Evolutionary conservation across 2,888 invertebrate genomes (phyloP), one percentile per base, ranked within the genome.

Genomic region (Clitarchus hookeri): DNA sequence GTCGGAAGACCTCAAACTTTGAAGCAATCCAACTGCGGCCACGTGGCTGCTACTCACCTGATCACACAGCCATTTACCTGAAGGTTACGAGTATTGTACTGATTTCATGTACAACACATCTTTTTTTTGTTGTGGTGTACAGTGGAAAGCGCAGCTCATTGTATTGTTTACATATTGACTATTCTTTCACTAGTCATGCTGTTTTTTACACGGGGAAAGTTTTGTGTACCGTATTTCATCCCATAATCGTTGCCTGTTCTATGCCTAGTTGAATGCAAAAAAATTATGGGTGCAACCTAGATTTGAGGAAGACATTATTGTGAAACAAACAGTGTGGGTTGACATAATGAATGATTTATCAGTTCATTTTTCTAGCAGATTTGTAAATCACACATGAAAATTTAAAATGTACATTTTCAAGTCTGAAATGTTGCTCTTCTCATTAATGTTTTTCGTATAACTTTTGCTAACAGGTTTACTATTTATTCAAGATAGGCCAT

Each of bases 1-100:
- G 83, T 92, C 93, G 54, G 93, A 93, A 89, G 92, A 93, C 89
- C 90, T 93, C 87, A 93, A 93, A 89, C 91, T 92, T 90, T 87
- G 86, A 87, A 53, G 65, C n/a, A 65, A 23, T 65, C 65, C 65
- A 23, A 19, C n/a, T 8, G 65, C 65, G n/a, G 65, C 65, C n/a
- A n/a, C n/a, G 23, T 8, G 8, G 65, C 65, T 65, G 65, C 8
- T n/a, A 65, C 19, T n/a, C 16, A 65, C 65, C 65, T 65, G 65
- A 65, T 65, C 65, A n/a, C n/a, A 65, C 1, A 65, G 65, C 65
- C 65, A 65, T 65, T 23, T 65, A 65, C 65, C 65, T 65, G 65
- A 65, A 65, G n/a, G 19, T 65, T 65, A 65, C 65, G 65, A 65
- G 65, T 65, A 23, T 65, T 65, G 65, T 65, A 65, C n/a, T 65